Conservation (phyloP, 2,888 invertebrate species). For the Hipparchia semele region DNA sequence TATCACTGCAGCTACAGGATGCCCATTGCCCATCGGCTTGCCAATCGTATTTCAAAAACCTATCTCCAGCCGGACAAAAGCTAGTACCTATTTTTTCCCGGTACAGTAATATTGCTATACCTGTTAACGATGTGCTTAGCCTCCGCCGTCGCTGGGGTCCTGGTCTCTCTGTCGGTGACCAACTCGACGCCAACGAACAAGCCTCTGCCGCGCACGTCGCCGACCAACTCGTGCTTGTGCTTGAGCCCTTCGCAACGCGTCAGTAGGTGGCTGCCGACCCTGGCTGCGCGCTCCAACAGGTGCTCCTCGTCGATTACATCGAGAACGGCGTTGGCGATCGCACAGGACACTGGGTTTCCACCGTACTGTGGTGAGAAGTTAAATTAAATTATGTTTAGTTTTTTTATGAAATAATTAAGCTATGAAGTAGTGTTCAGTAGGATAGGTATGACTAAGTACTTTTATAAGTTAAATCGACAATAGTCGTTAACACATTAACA, state of each 20-base stretch:
- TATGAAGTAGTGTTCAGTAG: too few species aligned
- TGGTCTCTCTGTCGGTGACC: slow-evolving; percentile 88
- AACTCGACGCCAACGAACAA: slow-evolving; percentile 98
- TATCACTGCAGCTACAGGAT: slow-evolving; percentile 98
- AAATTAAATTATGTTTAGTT: not conserved
- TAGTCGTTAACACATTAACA: too few species aligned
- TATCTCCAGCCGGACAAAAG: too few species aligned
- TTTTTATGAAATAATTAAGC: too few species aligned
- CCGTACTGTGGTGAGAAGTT: slow-evolving; percentile 89
- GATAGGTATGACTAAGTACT: too few species aligned
- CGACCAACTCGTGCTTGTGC: slow-evolving; percentile 90
- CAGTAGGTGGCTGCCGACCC: slow-evolving; percentile 92
- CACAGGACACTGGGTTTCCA: slow-evolving; percentile 99
- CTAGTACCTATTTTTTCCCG: too few species aligned
- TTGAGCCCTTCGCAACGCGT: slow-evolving; percentile 86
- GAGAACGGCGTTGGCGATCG: slow-evolving; percentile 97
- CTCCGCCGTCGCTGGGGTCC: slow-evolving; percentile 92
- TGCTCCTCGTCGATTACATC: slow-evolving; percentile 95
- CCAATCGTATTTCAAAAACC: slow-evolving; percentile 87
- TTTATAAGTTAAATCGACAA: too few species aligned
- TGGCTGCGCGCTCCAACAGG: slow-evolving; percentile 90
- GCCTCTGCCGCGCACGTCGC: slow-evolving; percentile 95
- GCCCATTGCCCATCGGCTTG: slow-evolving; percentile 99
- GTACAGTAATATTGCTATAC: slow-evolving; percentile 52
- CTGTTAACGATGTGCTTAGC: slow-evolving; percentile 90